Evolutionary conservation across 1,140 invertebrate genomes (phyloP).

Genomic region (Hetaerina americana): DNA sequence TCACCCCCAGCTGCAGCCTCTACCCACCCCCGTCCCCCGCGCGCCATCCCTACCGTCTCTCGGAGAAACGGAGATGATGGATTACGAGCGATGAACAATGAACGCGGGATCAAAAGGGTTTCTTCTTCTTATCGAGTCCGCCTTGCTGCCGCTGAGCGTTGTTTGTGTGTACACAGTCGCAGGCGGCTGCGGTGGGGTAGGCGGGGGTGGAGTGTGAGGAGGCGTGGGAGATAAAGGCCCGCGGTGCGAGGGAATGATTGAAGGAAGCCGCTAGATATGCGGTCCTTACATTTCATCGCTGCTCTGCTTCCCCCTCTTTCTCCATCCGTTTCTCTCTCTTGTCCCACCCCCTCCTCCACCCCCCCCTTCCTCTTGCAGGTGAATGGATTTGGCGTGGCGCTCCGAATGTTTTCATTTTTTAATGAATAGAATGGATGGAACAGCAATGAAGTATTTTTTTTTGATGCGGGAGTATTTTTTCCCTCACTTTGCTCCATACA

Average conservation of each 20-base stretch:
- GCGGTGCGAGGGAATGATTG: neutral
- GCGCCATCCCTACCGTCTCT: neutral
- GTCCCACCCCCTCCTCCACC: too few relatives aligned
- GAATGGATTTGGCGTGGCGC: too few relatives aligned
- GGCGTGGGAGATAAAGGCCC: neutral
- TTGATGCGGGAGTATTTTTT: too few relatives aligned
- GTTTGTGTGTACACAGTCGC: neutral
- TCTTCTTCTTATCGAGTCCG: neutral
- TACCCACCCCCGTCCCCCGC: neutral
- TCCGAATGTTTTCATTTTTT: too few relatives aligned
- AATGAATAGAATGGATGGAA: too few relatives aligned
- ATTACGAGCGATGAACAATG: neutral
- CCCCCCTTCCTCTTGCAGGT: too few relatives aligned
- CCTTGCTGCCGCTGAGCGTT: neutral
- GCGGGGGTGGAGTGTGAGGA: neutral
- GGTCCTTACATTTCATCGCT: too few relatives aligned
- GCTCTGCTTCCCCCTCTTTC: too few relatives aligned
- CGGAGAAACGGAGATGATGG: neutral
- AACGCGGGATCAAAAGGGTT: neutral
- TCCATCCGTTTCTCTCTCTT: too few relatives aligned
- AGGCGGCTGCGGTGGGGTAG: neutral
- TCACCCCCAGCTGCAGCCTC: too few relatives aligned
- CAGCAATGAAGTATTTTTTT: too few relatives aligned
- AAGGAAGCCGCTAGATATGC: neutral
- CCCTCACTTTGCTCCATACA: too few relatives aligned